Conservation (phyloP, 1,140 invertebrate species). For the Drosophila paulistorum region DNA sequence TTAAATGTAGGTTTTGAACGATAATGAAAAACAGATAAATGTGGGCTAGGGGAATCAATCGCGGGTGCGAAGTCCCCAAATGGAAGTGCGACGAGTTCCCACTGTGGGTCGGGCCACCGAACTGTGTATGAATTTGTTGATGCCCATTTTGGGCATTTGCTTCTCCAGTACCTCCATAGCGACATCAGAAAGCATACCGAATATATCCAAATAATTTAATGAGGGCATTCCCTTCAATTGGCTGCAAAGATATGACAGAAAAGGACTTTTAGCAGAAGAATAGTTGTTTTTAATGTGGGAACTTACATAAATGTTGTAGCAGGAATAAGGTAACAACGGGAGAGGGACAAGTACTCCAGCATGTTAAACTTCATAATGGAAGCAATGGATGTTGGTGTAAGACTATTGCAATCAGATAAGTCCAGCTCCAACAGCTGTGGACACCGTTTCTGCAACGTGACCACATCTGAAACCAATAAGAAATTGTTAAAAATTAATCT, state of each 20-base stretch:
- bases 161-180: slow-evolving; percentile 84
- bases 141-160: slow-evolving; percentile 84
- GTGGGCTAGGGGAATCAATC: slow-evolving; percentile 84
- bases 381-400: slow-evolving; percentile 86
- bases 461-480: slow-evolving; percentile 85
- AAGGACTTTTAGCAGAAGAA: not conserved
- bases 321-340: slow-evolving; percentile 92
- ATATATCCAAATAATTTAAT: slow-evolving; percentile 89
- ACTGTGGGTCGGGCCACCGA: slow-evolving; percentile 94
- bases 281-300: not conserved
- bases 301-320: slow-evolving; percentile 86
- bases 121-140: slow-evolving; percentile 86
- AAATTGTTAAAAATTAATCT: not conserved
- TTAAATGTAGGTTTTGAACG: slow-evolving; percentile 10
- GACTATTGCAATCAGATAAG: slow-evolving; percentile 91
- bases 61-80: slow-evolving; percentile 93
- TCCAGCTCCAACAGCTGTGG: slow-evolving; percentile 91
- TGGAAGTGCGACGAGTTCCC: slow-evolving; percentile 91
- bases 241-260: slow-evolving; percentile 76
- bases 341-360: slow-evolving; percentile 92
- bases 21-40: not conserved
- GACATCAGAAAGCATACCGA: slow-evolving; percentile 88
- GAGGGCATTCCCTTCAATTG: slow-evolving; percentile 84
- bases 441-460: slow-evolving; percentile 87
- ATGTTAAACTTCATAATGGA: slow-evolving; percentile 86